phyloP scores from a whole-genome alignment of 2,888 invertebrate species.

The Idaea aversata region DNA sequence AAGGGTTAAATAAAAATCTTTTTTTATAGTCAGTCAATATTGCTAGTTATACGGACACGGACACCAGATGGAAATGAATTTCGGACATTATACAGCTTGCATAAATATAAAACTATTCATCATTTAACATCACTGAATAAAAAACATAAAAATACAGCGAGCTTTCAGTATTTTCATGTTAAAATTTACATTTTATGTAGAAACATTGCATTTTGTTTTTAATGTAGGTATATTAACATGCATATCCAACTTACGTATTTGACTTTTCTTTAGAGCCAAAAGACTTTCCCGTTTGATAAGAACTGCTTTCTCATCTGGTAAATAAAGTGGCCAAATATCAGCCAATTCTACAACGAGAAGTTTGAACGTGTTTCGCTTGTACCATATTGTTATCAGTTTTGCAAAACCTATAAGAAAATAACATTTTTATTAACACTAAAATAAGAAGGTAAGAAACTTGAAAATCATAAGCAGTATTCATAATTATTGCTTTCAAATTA shows the following conservation, averaged over 20 bases:
- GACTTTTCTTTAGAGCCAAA: slow-evolving; percentile 46
- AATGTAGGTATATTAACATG: background rate
- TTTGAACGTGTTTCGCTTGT: slow-evolving; percentile 51
- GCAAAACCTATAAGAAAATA: slow-evolving; percentile 46
- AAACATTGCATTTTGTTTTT: background rate
- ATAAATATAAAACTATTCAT: slow-evolving; percentile 6
- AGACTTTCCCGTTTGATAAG: slow-evolving; percentile 52
- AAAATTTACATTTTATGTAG: too few species aligned
- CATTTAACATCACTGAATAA: background rate
- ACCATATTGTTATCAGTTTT: slow-evolving; percentile 58
- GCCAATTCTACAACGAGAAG: slow-evolving; percentile 50
- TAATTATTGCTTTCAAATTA: background rate
- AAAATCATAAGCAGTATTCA: slow-evolving; percentile 5
- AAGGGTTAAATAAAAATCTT: too few species aligned
- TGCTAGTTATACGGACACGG: background rate
- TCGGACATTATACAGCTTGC: background rate
- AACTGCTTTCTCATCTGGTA: slow-evolving; percentile 39
- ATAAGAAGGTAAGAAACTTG: background rate
- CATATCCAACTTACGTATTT: slow-evolving; percentile 45
- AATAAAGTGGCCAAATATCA: slow-evolving; percentile 55
- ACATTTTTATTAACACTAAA: background rate
- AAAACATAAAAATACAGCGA: background rate
- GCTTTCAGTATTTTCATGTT: background rate
- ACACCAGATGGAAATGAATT: background rate
- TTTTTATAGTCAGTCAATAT: too few species aligned